Percentiles rank a stretch among this genome's conserved stretches.
phyloP scores from a whole-genome alignment of 1,140 invertebrate species.

The Macrobrachium nipponense region DNA sequence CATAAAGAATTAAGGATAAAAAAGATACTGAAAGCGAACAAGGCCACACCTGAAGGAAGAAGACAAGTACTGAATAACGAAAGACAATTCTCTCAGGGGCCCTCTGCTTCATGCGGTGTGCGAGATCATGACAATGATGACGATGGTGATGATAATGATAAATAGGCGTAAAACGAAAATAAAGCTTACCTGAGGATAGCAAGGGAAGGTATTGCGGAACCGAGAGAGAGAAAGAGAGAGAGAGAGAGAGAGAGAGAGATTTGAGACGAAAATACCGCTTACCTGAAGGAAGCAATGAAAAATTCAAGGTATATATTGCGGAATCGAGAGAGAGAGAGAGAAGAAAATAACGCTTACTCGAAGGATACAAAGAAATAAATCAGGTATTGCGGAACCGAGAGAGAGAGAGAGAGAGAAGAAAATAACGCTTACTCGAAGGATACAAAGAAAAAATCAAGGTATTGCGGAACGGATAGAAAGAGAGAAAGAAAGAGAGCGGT shows the following conservation, averaged over 20 bases:
- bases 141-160: no score
- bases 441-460: neutral
- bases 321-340: neutral
- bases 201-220: neutral
- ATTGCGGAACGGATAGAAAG: neutral
- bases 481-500: neutral
- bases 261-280: neutral
- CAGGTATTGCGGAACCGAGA: neutral
- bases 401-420: neutral
- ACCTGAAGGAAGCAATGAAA: neutral
- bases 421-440: neutral
- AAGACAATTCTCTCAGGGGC: no score
- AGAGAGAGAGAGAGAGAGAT: neutral
- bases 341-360: neutral
- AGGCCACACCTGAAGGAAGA: no score
- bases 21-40: no score
- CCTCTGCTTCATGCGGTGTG: no score
- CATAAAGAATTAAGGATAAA: no score
- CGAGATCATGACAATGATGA: no score
- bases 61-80: no score
- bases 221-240: neutral
- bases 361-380: neutral
- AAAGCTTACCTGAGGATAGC: neutral
- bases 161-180: neutral
- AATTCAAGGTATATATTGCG: neutral